Evolutionary conservation across 2,888 invertebrate genomes (phyloP).

Genomic region (Acleris literana): DNA sequence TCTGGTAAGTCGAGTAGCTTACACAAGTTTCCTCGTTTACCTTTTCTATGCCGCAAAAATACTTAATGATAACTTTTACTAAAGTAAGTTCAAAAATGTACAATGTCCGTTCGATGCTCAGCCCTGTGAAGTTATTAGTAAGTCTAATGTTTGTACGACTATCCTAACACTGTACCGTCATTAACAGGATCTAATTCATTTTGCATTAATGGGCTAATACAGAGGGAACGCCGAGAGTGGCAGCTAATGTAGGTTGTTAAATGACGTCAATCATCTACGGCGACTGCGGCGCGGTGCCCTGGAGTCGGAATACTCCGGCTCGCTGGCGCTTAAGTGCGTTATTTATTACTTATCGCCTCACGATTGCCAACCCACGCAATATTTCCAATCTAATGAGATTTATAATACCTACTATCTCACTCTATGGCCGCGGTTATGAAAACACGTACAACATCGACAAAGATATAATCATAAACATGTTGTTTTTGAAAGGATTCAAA

Average conservation of each 20-base stretch:
- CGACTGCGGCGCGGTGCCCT: slow-evolving; percentile 67
- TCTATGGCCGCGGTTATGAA: background rate
- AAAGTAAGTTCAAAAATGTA: background rate
- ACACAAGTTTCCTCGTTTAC: too few species aligned
- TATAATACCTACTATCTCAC: background rate
- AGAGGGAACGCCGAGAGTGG: slow-evolving; percentile 30
- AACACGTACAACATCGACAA: slow-evolving; percentile 11
- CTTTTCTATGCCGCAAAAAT: background rate
- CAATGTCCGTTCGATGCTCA: background rate
- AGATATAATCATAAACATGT: slow-evolving; percentile 14
- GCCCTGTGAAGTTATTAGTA: slow-evolving; percentile 26
- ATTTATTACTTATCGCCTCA: slow-evolving; percentile 58
- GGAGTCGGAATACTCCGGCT: slow-evolving; percentile 51
- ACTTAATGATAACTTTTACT: too few species aligned
- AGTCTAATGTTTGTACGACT: slow-evolving; percentile 30
- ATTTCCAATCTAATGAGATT: slow-evolving; percentile 2
- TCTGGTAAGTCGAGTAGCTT: too few species aligned
- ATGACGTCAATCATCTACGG: slow-evolving; percentile 63
- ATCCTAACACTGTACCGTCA: slow-evolving; percentile 29
- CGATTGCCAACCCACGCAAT: slow-evolving; percentile 23
- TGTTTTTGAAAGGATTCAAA: slow-evolving; percentile 30
- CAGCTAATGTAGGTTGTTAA: slow-evolving; percentile 49
- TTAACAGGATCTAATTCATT: slow-evolving; percentile 34
- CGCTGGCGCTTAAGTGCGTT: slow-evolving; percentile 59
- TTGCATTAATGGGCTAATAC: slow-evolving; percentile 34